A percentile compares a stretch with the other conserved stretches of the same genome.
phyloP scores from a whole-genome alignment of 2,113 vertebrate genomes.

The Chaenogobius annularis region DNA sequence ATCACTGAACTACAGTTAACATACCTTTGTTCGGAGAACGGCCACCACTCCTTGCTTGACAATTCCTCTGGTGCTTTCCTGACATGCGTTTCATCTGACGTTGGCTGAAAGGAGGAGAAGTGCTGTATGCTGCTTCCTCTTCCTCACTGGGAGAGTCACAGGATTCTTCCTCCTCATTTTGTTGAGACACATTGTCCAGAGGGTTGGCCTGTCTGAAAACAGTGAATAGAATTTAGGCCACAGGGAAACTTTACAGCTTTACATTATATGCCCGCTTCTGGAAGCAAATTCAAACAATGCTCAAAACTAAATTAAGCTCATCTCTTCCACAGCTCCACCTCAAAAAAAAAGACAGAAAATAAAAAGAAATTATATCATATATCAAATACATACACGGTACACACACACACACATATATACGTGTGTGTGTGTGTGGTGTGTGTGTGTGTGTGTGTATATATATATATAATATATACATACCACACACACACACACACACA shows the following conservation, averaged over 20 bases:
- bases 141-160: constrained; percentile 86
- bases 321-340: not conserved
- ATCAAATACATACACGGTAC: too few relatives aligned
- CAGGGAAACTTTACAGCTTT: not conserved
- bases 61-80: constrained; percentile 86
- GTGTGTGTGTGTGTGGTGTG: too few relatives aligned
- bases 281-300: not conserved
- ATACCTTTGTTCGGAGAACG: constrained; percentile 83
- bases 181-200: constrained; percentile 75
- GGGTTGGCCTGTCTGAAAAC: constrained; percentile 77
- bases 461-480: too few relatives aligned
- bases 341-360: too few relatives aligned
- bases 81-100: constrained; percentile 96
- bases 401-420: too few relatives aligned
- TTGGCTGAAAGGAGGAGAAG: constrained; percentile 88
- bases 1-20: not conserved
- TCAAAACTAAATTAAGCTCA: not conserved
- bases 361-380: too few relatives aligned
- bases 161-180: constrained; percentile 82
- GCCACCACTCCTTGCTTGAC: constrained; percentile 64
- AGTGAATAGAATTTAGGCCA: constrained; percentile 6
- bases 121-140: constrained; percentile 79
- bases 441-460: too few relatives aligned
- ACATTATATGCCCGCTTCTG: constrained; percentile 2
- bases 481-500: too few relatives aligned